Conservation (phyloP, 2,888 invertebrate species). For the Lordiphosa andalusiaca region DNA sequence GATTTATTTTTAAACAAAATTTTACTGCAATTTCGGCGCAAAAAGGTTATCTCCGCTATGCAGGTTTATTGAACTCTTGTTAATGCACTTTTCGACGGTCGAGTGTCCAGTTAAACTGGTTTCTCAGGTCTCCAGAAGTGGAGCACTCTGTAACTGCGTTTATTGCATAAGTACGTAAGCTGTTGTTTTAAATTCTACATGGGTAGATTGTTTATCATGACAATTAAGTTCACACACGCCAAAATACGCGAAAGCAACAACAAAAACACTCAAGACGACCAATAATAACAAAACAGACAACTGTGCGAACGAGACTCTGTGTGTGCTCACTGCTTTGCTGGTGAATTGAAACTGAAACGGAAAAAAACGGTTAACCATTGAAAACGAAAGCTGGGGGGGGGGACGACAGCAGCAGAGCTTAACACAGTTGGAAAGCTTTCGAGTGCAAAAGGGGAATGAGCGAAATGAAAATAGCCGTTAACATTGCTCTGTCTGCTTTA, state of each 20-base stretch:
- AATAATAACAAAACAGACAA: slow-evolving; percentile 17
- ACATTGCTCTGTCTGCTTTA: no score
- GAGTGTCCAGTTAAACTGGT: slow-evolving; percentile 49
- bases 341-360: no score
- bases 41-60: slow-evolving; percentile 46
- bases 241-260: slow-evolving; percentile 36
- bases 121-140: slow-evolving; percentile 34
- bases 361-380: no score
- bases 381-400: no score
- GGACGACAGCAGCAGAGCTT: no score
- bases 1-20: slow-evolving; percentile 15
- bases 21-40: slow-evolving; percentile 32
- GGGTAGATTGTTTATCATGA: slow-evolving; percentile 40
- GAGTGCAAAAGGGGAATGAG: no score
- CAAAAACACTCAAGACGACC: slow-evolving; percentile 17
- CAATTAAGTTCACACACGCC: slow-evolving; percentile 46
- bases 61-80: slow-evolving; percentile 62
- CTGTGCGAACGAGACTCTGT: background rate
- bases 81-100: slow-evolving; percentile 32
- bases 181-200: slow-evolving; percentile 18
- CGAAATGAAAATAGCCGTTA: no score
- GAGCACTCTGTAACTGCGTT: slow-evolving; percentile 42
- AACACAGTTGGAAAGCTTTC: no score
- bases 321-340: background rate
- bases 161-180: slow-evolving; percentile 51